Conservation (phyloP, 1,140 invertebrate species). For the Pogonomyrmex barbatus region DNA sequence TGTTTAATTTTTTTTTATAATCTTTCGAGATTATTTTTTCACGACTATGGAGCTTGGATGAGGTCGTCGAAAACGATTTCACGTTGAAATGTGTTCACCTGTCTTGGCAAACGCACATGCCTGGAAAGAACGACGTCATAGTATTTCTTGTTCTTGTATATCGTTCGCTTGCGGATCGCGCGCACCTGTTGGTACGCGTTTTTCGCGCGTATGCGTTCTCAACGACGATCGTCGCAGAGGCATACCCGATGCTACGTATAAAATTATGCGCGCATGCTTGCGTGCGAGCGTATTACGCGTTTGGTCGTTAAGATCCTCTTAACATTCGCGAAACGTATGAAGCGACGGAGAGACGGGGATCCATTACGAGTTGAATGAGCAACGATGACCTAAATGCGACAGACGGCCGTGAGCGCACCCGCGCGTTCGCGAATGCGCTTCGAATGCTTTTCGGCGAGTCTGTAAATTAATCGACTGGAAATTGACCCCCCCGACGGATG, state of each 20-base stretch:
- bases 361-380: constrained; percentile 44
- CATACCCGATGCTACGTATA: constrained; percentile 24
- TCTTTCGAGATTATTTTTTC: background rate
- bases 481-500: background rate
- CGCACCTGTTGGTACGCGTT: constrained; percentile 69
- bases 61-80: constrained; percentile 31
- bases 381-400: constrained; percentile 69
- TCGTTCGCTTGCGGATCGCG: constrained; percentile 14
- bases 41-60: constrained; percentile 31
- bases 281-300: constrained; percentile 39
- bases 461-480: background rate
- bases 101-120: constrained; percentile 64
- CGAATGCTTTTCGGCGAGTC: constrained; percentile 5
- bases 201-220: background rate
- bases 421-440: background rate
- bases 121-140: constrained; percentile 31
- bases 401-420: constrained; percentile 37
- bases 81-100: constrained; percentile 58
- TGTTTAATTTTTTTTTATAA: background rate
- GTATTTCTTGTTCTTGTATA: background rate
- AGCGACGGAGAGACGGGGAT: constrained; percentile 50
- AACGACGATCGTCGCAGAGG: background rate
- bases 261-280: constrained; percentile 56
- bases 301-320: constrained; percentile 41
- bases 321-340: constrained; percentile 62